phyloP scores from a whole-genome alignment of 2,888 invertebrate genomes.

The Polylopha cassiicola region DNA sequence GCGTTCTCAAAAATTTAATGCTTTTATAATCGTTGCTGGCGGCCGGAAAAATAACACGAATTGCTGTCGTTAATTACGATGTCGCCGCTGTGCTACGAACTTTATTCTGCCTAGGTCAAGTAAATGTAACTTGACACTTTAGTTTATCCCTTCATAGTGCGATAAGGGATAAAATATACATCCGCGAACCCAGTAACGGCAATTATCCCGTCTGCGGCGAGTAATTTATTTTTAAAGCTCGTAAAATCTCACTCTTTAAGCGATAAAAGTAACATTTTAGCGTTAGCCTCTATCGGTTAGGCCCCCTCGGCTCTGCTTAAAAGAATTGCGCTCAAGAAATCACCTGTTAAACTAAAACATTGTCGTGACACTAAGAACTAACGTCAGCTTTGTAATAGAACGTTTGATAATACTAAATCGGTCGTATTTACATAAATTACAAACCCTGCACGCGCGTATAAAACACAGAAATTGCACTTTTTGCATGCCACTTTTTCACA shows the following conservation, averaged over 20 bases:
- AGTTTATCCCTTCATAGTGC: slow-evolving; percentile 32
- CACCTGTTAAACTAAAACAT: slow-evolving; percentile 53
- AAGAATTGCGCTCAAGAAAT: slow-evolving; percentile 49
- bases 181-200: slow-evolving; percentile 53
- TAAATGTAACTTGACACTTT: slow-evolving; percentile 1
- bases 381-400: slow-evolving; percentile 43
- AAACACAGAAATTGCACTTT: slow-evolving; percentile 47
- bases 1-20: slow-evolving; percentile 39
- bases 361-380: slow-evolving; percentile 59
- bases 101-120: slow-evolving; percentile 4
- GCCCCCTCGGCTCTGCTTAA: slow-evolving; percentile 39
- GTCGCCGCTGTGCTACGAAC: slow-evolving; percentile 18
- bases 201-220: slow-evolving; percentile 53
- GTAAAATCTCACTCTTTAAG: slow-evolving; percentile 72
- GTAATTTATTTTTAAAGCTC: slow-evolving; percentile 73
- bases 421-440: slow-evolving; percentile 54
- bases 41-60: slow-evolving; percentile 32
- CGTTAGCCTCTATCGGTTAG: slow-evolving; percentile 56
- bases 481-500: slow-evolving; percentile 67
- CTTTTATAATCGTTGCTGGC: slow-evolving; percentile 44
- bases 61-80: slow-evolving; percentile 28
- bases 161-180: slow-evolving; percentile 62
- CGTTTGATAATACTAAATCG: slow-evolving; percentile 44
- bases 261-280: slow-evolving; percentile 73
- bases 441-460: slow-evolving; percentile 49